Base-by-base conservation (phyloP, 2,113 vertebrate genomes). In the Sorex araneus region DNA sequence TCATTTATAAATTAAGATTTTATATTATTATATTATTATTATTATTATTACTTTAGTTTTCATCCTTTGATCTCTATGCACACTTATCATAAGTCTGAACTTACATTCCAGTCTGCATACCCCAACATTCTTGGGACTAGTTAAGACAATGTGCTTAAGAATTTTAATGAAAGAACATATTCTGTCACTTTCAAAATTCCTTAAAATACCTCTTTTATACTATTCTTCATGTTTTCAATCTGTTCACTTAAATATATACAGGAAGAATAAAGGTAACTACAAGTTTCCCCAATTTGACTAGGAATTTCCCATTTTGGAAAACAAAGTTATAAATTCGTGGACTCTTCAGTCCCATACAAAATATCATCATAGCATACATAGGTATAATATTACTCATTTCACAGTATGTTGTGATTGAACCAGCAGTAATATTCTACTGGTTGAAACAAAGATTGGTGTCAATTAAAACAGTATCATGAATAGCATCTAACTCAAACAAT, bases 251-350 rank as follows among this genome's bases (percentile, higher is more conserved):
- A 4, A 70, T 1, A 21, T 88, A 45, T 57, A 16, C 54, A 54
- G 13, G 54, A 8, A 76, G 0, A 2, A 7, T 79, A 4, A 78
- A 28, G 6, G 11, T 3, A 74, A 8, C n/a, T 43, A 5, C 18
- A 3, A 5, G 3, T 50, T 7, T 54, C 23, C 3, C 23, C 21
- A 64, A 64, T 71, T 89, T 87, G 25, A 11, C n/a, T 76, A 8
- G 8, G 7, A 63, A 12, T 64, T 27, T 4, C 54, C 25, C 16
- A 45, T 1, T 30, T 43, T 73, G 64, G 71, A 3, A 76, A 71
- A 0, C 28, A 16, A 63, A 50, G 4, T 67, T 3, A 0, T 6
- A 2, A 1, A 47, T 36, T 13, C 27, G 60, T 6, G 4, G 30
- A 75, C 83, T 1, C 2, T 32, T 77, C 6, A 19, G 1, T n/a